Evolutionary conservation across 2,888 invertebrate species (phyloP), one percentile per base, ranked within the genome.

Genomic region (Trachelus troglodyta): DNA sequence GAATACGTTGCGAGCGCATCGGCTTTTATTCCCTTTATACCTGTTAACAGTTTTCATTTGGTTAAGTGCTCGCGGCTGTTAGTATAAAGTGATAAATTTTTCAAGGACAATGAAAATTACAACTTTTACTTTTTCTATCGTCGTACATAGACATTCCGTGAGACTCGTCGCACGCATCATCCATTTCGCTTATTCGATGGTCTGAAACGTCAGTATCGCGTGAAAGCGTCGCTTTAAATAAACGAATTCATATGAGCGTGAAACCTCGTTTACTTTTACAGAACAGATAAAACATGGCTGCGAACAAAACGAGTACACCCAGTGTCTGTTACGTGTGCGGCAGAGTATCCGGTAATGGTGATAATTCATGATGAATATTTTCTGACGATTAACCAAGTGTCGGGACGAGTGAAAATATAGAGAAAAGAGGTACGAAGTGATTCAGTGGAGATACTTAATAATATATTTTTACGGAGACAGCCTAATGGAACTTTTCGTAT

Each of bases 1-100:
- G 56, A 56, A 56, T 56, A 56, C 56, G 23, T 23, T 56, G 56
- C 23, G 56, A 15, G 56, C 56, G 56, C 56, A 56, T 56, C 23
- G 56, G 56, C 56, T 56, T 56, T 56, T 56, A 56, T 56, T 71
- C 71, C 33, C 71, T 71, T 33, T 71, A 31, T 56, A 56, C 71
- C 33, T 33, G 71, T 34, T 71, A 71, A 71, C 71, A 71, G 71
- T 71, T 71, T 71, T 71, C 71, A 71, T 71, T 71, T 34, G 71
- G 71, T 15, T 71, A 71, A 71, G 71, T 71, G 71, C 33, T 71
- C 23, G 56, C 56, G 56, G 23, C 56, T 56, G 56, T 56, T 56
- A 23, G 56, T 56, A 23, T 56, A 23, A 56, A 56, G 56, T 56
- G 56, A 56, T 56, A 23, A 56, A 56, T 56, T 56, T 56, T 23